These are phyloP conservation scores for Onchidella celtica DNA, from an alignment of 2,888 invertebrate species.

Conservation along the genomic window DNA sequence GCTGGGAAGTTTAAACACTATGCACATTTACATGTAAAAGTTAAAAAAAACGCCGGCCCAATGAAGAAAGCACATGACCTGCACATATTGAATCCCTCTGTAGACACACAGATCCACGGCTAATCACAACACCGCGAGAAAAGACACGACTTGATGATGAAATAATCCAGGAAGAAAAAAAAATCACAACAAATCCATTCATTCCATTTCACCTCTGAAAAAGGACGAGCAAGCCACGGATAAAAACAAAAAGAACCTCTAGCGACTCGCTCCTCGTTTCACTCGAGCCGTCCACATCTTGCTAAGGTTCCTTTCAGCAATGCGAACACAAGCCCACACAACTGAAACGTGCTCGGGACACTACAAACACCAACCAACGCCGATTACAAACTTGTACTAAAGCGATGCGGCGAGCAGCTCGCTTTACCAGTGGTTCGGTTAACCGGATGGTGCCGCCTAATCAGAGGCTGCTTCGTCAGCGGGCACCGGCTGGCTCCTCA, in stretches of 20 bases:
- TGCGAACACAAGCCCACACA: not conserved
- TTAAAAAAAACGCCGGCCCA: no score
- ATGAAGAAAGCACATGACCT: no score
- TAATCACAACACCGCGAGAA: not conserved
- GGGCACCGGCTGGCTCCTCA: no score
- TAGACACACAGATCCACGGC: no score
- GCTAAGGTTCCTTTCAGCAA: no score
- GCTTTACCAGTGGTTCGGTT: not conserved
- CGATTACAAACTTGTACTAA: not conserved
- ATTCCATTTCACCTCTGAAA: not conserved
- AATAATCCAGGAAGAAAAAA: not conserved
- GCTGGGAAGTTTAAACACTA: no score
- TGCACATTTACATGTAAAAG: no score
- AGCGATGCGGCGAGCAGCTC: not conserved
- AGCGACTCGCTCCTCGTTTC: not conserved
- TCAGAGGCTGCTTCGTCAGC: no score
- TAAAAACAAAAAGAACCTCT: not conserved
- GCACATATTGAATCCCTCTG: no score
- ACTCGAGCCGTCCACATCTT: not conserved
- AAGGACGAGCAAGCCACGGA: not conserved
- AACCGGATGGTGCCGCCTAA: not conserved
- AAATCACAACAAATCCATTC: not conserved
- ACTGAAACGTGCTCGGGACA: not conserved
- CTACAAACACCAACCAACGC: not conserved
- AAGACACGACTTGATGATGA: not conserved